phyloP scores from a whole-genome alignment of 2,797 vertebrate species.

The Remorina albescens region DNA sequence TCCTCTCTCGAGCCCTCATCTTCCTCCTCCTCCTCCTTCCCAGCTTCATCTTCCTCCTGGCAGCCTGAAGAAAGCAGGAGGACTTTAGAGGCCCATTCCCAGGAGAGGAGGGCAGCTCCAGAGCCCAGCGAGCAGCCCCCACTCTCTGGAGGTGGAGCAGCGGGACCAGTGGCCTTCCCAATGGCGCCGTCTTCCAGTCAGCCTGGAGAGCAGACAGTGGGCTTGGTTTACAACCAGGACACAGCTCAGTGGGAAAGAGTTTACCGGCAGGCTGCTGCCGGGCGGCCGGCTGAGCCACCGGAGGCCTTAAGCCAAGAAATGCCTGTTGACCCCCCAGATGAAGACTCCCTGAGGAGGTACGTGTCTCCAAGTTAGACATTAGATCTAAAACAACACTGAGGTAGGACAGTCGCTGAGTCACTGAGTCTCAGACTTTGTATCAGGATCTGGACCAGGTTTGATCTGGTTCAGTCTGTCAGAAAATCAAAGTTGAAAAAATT shows the following conservation, averaged over 20 bases:
- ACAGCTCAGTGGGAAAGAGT: conserved; percentile 96
- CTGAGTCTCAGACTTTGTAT: too few species aligned
- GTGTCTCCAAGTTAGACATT: too few species aligned
- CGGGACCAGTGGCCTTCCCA: conserved; percentile 67
- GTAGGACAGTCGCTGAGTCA: too few species aligned
- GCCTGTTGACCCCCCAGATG: conserved; percentile 96
- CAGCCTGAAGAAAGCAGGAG: conserved; percentile 89
- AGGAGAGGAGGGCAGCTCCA: conserved; percentile 82
- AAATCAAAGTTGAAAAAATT: neutral
- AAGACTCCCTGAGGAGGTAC: conserved; percentile 97
- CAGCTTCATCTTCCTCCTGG: conserved; percentile 86
- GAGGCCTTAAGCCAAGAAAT: conserved; percentile 99
- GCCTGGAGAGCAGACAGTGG: conserved; percentile 92
- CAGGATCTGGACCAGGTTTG: too few species aligned
- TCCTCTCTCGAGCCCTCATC: conserved; percentile 72
- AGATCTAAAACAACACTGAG: too few species aligned
- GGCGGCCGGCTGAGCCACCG: conserved; percentile 90
- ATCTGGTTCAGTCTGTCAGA: too few species aligned
- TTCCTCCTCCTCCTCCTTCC: conserved; percentile 67
- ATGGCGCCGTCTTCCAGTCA: conserved; percentile 81
- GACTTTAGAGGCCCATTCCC: conserved; percentile 83
- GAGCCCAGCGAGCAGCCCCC: conserved; percentile 69
- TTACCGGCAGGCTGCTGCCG: conserved; percentile 91
- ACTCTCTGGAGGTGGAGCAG: conserved; percentile 38
- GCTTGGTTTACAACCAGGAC: conserved; percentile 98